phyloP scores from a whole-genome alignment of 1,140 invertebrate genomes.

The Tigriopus japonicus region DNA sequence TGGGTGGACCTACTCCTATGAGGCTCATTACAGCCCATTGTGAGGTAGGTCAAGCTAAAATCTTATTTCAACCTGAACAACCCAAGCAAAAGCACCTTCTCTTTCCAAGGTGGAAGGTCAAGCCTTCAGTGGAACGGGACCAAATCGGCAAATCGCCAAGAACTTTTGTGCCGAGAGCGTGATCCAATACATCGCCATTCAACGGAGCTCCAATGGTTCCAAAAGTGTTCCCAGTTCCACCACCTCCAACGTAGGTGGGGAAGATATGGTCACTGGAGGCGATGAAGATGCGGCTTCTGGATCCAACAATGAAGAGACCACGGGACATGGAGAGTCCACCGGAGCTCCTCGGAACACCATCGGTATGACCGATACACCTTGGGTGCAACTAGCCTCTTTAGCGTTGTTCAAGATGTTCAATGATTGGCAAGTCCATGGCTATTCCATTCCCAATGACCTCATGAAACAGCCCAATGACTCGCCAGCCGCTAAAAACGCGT shows the following conservation, averaged over 20 bases:
- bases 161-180: constrained; percentile 4
- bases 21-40: background rate
- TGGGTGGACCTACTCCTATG: no score
- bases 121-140: background rate
- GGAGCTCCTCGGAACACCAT: background rate
- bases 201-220: background rate
- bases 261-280: background rate
- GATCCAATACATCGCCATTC: background rate
- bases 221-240: no score
- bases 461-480: background rate
- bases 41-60: background rate
- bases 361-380: constrained; percentile 5
- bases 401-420: constrained; percentile 14
- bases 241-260: background rate
- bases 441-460: constrained; percentile 1
- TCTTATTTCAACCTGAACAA: background rate
- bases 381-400: constrained; percentile 8
- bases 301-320: no score
- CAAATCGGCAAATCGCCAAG: constrained; percentile 3
- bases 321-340: no score
- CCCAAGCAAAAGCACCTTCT: no score
- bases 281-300: background rate
- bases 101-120: background rate
- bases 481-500: background rate
- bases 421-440: constrained; percentile 11